phyloP scores from a whole-genome alignment of 2,888 invertebrate genomes.

The Machimus atricapillus region DNA sequence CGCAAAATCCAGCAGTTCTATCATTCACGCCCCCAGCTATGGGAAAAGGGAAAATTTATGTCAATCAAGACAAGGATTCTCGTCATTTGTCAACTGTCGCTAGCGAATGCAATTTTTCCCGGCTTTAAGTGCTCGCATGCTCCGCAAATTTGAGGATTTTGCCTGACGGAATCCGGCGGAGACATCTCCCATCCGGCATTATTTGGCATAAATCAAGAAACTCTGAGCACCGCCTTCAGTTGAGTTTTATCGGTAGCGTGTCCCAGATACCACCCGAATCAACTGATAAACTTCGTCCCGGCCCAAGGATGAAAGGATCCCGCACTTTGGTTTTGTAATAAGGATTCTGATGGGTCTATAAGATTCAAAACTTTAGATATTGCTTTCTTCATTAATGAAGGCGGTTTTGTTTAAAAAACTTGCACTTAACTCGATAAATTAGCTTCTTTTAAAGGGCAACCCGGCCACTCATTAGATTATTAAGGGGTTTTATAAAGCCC shows the following conservation, averaged over 20 bases:
- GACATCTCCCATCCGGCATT: neutral
- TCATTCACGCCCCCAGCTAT: neutral
- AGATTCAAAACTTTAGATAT: neutral
- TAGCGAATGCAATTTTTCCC: neutral
- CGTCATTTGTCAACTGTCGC: neutral
- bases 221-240: neutral
- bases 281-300: neutral
- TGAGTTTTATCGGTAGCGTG: neutral
- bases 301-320: neutral
- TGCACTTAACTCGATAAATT: too few species aligned
- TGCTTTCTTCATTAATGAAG: too few species aligned
- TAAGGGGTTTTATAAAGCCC: too few species aligned
- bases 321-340: neutral
- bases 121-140: neutral
- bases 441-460: too few species aligned
- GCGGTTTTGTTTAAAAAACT: too few species aligned
- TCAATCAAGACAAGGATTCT: slow-evolving; percentile 22
- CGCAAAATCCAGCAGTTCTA: neutral
- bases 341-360: neutral
- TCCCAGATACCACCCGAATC: neutral
- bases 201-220: neutral
- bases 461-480: too few species aligned
- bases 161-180: neutral
- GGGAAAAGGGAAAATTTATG: neutral
- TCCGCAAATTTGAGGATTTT: neutral